A percentile compares a stretch with the other conserved stretches of the same genome.
These are phyloP conservation scores for Protodeltote pygarga DNA, from an alignment of 2,888 invertebrate species.

Conservation along the genomic window DNA sequence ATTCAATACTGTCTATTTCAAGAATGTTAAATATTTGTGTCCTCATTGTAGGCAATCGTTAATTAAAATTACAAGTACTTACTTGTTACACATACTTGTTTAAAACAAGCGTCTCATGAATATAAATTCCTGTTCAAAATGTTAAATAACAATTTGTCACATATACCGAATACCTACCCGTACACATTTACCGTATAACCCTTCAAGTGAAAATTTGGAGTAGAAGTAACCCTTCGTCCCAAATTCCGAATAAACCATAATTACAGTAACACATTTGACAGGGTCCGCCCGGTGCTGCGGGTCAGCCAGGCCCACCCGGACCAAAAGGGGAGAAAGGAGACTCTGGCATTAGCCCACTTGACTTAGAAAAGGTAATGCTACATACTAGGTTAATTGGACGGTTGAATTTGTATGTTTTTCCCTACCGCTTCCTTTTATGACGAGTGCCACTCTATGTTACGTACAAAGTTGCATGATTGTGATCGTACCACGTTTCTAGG, in stretches of 20 bases:
- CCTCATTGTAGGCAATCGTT: no score
- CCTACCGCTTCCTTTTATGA: constrained; percentile 20
- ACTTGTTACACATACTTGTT: no score
- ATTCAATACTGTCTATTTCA: no score
- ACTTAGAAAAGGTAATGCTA: constrained; percentile 76
- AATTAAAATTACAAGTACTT: no score
- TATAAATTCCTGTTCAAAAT: not conserved
- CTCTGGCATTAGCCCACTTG: constrained; percentile 72
- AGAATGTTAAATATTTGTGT: no score
- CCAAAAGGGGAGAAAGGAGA: constrained; percentile 92
- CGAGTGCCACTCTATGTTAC: constrained; percentile 13
- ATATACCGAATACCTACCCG: not conserved
- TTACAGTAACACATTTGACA: constrained; percentile 51
- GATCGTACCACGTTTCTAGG: constrained; percentile 1
- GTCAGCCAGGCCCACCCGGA: constrained; percentile 87
- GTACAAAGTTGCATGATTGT: constrained; percentile 1
- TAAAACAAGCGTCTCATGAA: no score
- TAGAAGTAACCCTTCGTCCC: not conserved
- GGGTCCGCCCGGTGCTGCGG: constrained; percentile 91
- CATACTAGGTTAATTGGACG: constrained; percentile 53
- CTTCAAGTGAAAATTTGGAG: not conserved
- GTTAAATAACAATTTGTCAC: not conserved
- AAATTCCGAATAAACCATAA: constrained; percentile 37
- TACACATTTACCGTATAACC: not conserved
- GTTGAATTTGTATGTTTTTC: constrained; percentile 41